Base-by-base conservation (phyloP, 2,888 invertebrate species). In the Dasypogon diadema region DNA sequence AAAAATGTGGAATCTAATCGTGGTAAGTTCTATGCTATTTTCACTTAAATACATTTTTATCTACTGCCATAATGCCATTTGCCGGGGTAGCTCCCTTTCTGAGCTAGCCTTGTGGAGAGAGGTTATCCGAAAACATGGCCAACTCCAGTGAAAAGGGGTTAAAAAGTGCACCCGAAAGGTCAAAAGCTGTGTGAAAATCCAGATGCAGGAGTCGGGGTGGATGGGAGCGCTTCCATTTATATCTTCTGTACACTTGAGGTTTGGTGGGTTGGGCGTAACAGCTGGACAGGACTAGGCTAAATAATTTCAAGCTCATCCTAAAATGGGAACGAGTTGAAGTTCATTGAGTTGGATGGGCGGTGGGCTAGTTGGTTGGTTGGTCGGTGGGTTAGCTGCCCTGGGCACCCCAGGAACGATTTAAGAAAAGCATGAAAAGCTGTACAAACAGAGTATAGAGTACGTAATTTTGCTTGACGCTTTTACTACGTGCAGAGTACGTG, bases 1-100 rank as follows among this genome's bases (percentile, higher is more conserved):
- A 75, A 98, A 97, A 88, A 98, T 99, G 96, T 99, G 99, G 99
- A 99, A 99, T 88, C 91, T 99, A 78, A 95, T 99, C 85, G 99
- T 99, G 89, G 99, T 99, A 87, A 91, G 94, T 91, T 75, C 18
- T 24, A 16, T 30, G n/a, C 34, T 70, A 70, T 70, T 70, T 54
- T 22, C 37, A 34, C 16, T 42, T 65, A 46, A 65, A 46, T 24
- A 48, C 48, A 42, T 24, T 65, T n/a, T 5, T 65, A 65, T 46
- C 22, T 51, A 3, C 16, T 16, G 51, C 51, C 51, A 51, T 51
- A 3, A 2, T 16, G 51, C 51, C 51, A 51, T 51, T 51, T 51
- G 16, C 3, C 51, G 18, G 3, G 10, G 10, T 16, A 16, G 51
- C 12, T 3, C 4, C 4, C 18, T 18, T 18, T 51, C 8, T 10